Evolutionary conservation across 2,888 invertebrate genomes (phyloP), one percentile per base, ranked within the genome.

Genomic region (Bhutanitis thaidina): DNA sequence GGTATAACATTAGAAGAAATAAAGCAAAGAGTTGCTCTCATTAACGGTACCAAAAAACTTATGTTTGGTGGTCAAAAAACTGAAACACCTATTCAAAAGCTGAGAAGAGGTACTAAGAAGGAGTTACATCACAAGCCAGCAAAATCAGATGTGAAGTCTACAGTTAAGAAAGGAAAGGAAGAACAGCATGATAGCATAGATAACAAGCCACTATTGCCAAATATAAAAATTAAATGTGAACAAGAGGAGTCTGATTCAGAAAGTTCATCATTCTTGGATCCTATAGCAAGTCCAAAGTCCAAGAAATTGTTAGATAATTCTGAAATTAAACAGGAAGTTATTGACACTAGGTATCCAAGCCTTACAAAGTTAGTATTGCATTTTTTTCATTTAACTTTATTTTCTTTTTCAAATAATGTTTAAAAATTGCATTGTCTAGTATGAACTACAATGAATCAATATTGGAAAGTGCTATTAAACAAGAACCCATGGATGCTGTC

Each of bases 1-100:
- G 95, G 94, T 43, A 93, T 97, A 60, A 93, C 93, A 7, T 77
- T 97, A 46, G 92, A 94, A 35, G 88, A 88, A 30, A 80, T 89
- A 52, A 86, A 86, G 53, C 84, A 86, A 60, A 61, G 96, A 94
- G 86, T 85, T 14, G 72, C 79, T 45, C 50, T 81, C 25, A 75
- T 81, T 4, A 79, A 91, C 93, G 66, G 91, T 90, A 66, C 83
- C 12, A 88, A 85, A 57, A 87, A 85, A 58, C 69, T 81, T 2
- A 86, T 87, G 84, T 89, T 89, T 78, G 87, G 88, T 46, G 77
- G 83, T 34, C 76, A 74, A 49, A 87, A 85, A 61, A 56, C 69
- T 39, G 82, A 83, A 16, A 65, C 68, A 36, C 69, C 79, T 7
- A 50, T 70, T 53, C 80, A 80, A 37, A 89, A 80, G 60, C 13